These are phyloP conservation scores for Phenganax stokvisi DNA, from an alignment of 92 coral and sea anemone genomes.

Conservation along the genomic window DNA sequence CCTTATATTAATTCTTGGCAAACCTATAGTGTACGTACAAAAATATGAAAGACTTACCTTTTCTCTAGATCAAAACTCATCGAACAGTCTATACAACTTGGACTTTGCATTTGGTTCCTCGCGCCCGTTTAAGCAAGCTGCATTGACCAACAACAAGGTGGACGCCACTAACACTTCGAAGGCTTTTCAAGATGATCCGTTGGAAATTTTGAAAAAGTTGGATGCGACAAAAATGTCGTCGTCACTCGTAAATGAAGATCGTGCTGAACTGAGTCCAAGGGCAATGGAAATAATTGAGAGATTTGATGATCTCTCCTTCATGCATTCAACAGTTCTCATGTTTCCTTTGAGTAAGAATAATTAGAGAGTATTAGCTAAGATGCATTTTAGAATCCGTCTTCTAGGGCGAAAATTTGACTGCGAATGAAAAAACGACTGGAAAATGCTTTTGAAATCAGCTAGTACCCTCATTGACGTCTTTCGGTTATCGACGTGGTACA, in stretches of 20 bases:
- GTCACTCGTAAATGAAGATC: slow-evolving; percentile 40
- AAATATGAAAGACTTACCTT: background rate
- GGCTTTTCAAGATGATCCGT: slow-evolving; percentile 1
- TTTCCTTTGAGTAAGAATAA: slow-evolving; percentile 59
- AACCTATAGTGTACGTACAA: too few species aligned
- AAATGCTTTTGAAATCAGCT: too few species aligned
- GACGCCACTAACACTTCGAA: background rate
- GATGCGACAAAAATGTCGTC: slow-evolving; percentile 72
- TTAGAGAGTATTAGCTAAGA: background rate
- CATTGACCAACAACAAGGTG: slow-evolving; percentile 6
- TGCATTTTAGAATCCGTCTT: background rate
- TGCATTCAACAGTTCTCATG: slow-evolving; percentile 88
- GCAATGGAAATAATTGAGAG: slow-evolving; percentile 60
- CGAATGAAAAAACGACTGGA: too few species aligned
- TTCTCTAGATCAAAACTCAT: slow-evolving; percentile 27
- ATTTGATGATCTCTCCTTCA: slow-evolving; percentile 82
- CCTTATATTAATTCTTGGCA: too few species aligned
- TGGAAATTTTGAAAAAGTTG: slow-evolving; percentile 59
- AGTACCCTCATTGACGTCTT: too few species aligned
- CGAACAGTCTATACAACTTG: slow-evolving; percentile 41
- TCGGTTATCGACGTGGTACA: too few species aligned
- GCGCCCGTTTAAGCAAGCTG: slow-evolving; percentile 36
- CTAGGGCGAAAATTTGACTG: too few species aligned
- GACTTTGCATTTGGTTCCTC: slow-evolving; percentile 49
- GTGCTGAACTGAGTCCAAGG: slow-evolving; percentile 52